Evolutionary conservation across 2,797 vertebrate genomes (phyloP).

Genomic region (Pipistrellus kuhlii): DNA sequence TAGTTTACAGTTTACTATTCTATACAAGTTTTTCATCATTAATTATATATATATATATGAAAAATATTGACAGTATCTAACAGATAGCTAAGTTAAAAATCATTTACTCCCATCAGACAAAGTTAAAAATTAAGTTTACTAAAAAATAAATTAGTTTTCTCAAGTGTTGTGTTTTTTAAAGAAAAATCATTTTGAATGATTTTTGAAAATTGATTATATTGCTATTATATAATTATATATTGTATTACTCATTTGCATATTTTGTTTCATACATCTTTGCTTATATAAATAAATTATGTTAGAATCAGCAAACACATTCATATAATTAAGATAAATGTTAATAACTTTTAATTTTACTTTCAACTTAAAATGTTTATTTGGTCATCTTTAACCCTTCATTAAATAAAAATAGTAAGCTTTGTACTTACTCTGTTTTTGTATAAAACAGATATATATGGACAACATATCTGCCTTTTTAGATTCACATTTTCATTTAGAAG

Average conservation of each 20-base stretch:
- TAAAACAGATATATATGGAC: not conserved
- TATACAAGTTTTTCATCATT: not conserved
- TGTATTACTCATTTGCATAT: not conserved
- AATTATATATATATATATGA: not conserved
- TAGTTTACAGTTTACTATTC: not conserved
- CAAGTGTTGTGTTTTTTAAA: not conserved
- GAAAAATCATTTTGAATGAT: not conserved
- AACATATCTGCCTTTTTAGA: not conserved
- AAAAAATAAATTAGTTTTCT: not conserved
- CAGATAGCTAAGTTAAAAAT: not conserved
- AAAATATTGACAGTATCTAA: not conserved
- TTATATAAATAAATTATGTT: not conserved
- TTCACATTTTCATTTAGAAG: slow-evolving; percentile 47
- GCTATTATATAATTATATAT: not conserved
- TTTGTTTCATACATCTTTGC: not conserved
- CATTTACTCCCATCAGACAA: not conserved
- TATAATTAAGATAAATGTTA: not conserved
- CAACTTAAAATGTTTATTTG: not conserved
- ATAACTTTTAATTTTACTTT: not conserved
- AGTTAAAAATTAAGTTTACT: not conserved
- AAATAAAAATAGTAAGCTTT: not conserved
- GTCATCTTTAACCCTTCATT: not conserved
- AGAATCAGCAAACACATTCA: not conserved
- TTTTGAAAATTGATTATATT: not conserved
- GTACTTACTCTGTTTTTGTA: not conserved